Percentiles rank a stretch among this genome's conserved stretches.
Conservation (phyloP, 2,888 invertebrate species). For the Cantharis rufa region DNA sequence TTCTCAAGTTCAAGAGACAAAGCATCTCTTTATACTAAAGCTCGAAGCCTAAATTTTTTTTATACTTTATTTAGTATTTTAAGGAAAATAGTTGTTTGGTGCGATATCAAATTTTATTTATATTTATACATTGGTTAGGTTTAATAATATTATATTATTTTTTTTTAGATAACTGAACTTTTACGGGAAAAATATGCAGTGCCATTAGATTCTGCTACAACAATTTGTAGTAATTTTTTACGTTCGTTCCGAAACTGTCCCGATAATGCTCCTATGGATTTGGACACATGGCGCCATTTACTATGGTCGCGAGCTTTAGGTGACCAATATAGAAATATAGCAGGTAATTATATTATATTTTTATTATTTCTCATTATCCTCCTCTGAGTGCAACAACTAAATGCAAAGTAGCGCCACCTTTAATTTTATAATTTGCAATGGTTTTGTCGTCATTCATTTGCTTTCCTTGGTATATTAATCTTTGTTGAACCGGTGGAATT, state of each 20-base stretch:
- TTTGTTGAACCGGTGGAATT: slow-evolving; percentile 51
- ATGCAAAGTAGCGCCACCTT: slow-evolving; percentile 50
- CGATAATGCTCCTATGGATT: slow-evolving; percentile 71
- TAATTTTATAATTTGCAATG: slow-evolving; percentile 49
- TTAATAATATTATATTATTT: not conserved
- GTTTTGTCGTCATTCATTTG: slow-evolving; percentile 52
- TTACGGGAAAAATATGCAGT: slow-evolving; percentile 69
- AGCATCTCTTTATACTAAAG: too few relatives aligned
- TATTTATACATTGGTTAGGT: not conserved
- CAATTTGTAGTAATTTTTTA: slow-evolving; percentile 71
- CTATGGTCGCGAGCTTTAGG: slow-evolving; percentile 81
- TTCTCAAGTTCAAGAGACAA: too few relatives aligned
- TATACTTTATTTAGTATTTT: not conserved
- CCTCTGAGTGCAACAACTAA: slow-evolving; percentile 52
- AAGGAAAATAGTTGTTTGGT: not conserved
- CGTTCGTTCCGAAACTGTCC: slow-evolving; percentile 80
- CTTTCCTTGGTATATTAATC: slow-evolving; percentile 51
- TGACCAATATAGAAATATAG: slow-evolving; percentile 70
- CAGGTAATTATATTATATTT: slow-evolving; percentile 57
- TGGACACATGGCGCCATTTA: slow-evolving; percentile 78
- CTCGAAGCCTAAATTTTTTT: too few relatives aligned
- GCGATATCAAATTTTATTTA: not conserved
- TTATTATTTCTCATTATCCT: slow-evolving; percentile 32
- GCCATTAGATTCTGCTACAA: slow-evolving; percentile 65
- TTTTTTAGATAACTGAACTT: slow-evolving; percentile 58